phyloP scores from a whole-genome alignment of 2,888 invertebrate genomes.

The Acleris cristana region DNA sequence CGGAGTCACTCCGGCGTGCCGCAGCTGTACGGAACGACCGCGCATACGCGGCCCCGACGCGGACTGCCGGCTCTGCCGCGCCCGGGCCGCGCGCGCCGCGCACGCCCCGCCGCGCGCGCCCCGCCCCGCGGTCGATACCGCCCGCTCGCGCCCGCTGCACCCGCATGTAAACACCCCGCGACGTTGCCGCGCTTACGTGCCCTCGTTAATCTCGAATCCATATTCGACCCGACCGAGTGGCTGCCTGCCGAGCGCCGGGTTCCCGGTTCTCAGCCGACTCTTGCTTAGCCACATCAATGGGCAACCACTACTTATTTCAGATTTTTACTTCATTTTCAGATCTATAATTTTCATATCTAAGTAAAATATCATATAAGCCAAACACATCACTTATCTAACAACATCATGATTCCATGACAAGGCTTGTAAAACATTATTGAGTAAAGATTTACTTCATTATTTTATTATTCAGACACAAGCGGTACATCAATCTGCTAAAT shows the following conservation, averaged over 20 bases:
- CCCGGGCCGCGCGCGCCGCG: constrained; percentile 50
- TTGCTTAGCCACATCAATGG: not conserved
- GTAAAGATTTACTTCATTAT: too few relatives aligned
- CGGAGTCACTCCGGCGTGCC: constrained; percentile 78
- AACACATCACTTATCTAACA: too few relatives aligned
- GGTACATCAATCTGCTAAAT: too few relatives aligned
- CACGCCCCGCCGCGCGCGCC: constrained; percentile 54
- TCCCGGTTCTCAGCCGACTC: constrained; percentile 51
- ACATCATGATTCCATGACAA: too few relatives aligned
- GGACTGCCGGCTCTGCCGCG: constrained; percentile 60
- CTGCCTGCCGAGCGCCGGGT: constrained; percentile 44
- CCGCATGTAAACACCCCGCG: constrained; percentile 89
- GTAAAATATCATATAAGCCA: too few relatives aligned
- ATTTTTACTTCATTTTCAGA: not conserved
- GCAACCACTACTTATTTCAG: not conserved
- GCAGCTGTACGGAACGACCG: constrained; percentile 78
- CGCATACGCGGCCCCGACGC: constrained; percentile 80
- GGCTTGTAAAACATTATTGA: too few relatives aligned
- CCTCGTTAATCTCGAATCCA: constrained; percentile 78
- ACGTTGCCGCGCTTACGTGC: constrained; percentile 61
- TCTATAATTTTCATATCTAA: not conserved
- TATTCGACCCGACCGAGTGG: constrained; percentile 60
- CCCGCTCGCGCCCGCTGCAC: constrained; percentile 74
- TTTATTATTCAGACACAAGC: too few relatives aligned
- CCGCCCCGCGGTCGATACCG: constrained; percentile 49